phyloP scores from a whole-genome alignment of 2,113 vertebrate genomes.

The Cheilinus undulatus region DNA sequence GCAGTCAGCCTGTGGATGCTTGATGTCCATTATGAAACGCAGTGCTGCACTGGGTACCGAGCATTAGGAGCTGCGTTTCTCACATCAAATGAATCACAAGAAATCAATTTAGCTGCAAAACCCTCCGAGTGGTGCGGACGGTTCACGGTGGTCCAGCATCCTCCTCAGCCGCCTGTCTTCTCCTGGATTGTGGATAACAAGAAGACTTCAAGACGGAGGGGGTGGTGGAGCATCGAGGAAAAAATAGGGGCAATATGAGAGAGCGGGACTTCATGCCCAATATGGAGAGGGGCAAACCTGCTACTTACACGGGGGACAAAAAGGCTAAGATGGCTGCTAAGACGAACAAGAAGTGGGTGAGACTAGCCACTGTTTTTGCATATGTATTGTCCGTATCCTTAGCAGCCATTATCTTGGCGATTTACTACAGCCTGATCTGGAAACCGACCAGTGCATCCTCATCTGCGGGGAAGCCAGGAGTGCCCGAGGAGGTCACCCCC shows the following conservation, averaged over 20 bases:
- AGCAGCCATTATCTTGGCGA: constrained; percentile 96
- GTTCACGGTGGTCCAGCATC: constrained; percentile 50
- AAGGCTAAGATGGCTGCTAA: constrained; percentile 99
- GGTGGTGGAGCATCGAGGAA: constrained; percentile 93
- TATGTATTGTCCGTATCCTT: constrained; percentile 97
- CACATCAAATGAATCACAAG: constrained; percentile 63
- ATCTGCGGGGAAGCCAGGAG: constrained; percentile 61
- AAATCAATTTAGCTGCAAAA: constrained; percentile 52
- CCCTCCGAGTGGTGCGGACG: constrained; percentile 33
- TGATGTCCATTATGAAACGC: constrained; percentile 74
- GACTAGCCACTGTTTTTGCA: constrained; percentile 96
- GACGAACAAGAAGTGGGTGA: constrained; percentile 99
- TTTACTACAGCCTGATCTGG: constrained; percentile 98
- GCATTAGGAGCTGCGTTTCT: constrained; percentile 50
- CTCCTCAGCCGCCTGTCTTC: constrained; percentile 55
- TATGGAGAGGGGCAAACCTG: constrained; percentile 95
- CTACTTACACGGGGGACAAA: constrained; percentile 98
- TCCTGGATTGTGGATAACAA: constrained; percentile 79
- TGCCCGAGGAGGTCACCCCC: constrained; percentile 59
- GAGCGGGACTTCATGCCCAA: constrained; percentile 94
- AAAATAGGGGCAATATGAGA: constrained; percentile 93
- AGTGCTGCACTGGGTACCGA: constrained; percentile 63
- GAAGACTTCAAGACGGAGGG: constrained; percentile 89
- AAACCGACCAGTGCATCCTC: constrained; percentile 86
- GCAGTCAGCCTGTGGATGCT: constrained; percentile 61